These are phyloP conservation scores for Calonectris borealis DNA, from an alignment of 2,113 vertebrate genomes.

Conservation along the genomic window DNA sequence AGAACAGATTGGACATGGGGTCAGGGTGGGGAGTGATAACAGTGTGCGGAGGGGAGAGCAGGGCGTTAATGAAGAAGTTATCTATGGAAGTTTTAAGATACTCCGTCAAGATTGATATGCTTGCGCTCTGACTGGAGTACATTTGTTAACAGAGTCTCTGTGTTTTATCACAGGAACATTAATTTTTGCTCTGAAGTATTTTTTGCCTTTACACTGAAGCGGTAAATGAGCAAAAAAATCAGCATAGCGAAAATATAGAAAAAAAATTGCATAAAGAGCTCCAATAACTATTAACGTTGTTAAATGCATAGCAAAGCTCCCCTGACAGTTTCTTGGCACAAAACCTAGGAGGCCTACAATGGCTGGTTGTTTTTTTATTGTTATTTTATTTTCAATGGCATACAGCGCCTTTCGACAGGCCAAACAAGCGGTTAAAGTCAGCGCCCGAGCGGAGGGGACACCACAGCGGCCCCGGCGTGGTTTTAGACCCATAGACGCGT, in stretches of 20 bases:
- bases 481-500: fast-evolving
- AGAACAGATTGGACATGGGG: fast-evolving
- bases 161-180: not conserved
- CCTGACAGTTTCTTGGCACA: slow-evolving; percentile 10
- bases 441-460: not conserved
- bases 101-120: fast-evolving
- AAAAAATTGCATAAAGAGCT: not conserved
- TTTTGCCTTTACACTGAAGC: not conserved
- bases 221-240: not conserved
- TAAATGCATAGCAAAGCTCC: not conserved
- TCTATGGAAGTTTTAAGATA: not conserved
- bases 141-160: not conserved
- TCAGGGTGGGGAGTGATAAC: not conserved
- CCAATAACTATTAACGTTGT: not conserved
- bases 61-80: not conserved
- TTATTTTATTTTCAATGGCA: not conserved
- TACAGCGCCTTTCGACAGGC: not conserved
- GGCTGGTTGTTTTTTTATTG: not conserved
- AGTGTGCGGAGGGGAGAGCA: not conserved
- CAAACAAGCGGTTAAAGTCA: not conserved
- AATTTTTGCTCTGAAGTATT: not conserved
- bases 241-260: not conserved
- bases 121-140: not conserved
- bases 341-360: not conserved
- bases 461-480: fast-evolving